A percentile compares a stretch with the other conserved stretches of the same genome.
phyloP scores from a whole-genome alignment of 2,797 vertebrate species.

The Mormyrus proboscirostris region DNA sequence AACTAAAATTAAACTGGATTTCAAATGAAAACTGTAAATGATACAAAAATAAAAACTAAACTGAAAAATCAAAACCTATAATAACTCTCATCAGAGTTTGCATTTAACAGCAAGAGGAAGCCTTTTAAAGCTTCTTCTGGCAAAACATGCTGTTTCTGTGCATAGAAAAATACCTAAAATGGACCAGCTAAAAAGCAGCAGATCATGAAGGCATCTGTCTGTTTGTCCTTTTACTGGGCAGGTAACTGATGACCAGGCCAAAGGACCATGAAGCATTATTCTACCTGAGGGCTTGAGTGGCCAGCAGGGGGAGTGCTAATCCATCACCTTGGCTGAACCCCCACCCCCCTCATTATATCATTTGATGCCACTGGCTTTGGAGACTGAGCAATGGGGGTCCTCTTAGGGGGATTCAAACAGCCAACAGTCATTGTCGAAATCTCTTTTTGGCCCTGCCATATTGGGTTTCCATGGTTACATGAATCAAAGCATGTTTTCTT shows the following conservation, averaged over 20 bases:
- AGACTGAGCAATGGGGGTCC: constrained; percentile 24
- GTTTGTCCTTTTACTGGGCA: background rate
- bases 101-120: background rate
- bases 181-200: background rate
- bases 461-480: constrained; percentile 7
- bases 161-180: background rate
- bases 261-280: background rate
- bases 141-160: background rate
- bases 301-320: constrained; percentile 27
- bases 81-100: background rate
- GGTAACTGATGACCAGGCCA: background rate
- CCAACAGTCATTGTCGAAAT: constrained; percentile 14
- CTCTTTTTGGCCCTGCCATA: constrained; percentile 3
- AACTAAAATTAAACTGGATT: background rate
- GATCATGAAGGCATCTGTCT: background rate
- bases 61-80: background rate
- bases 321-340: constrained; percentile 21
- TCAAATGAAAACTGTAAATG: background rate
- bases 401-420: constrained; percentile 36
- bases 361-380: constrained; percentile 25
- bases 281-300: constrained; percentile 16
- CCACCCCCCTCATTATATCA: constrained; percentile 18
- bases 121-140: background rate
- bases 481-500: background rate
- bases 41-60: background rate